These are phyloP conservation scores for Lophura nycthemera DNA, from an alignment of 2,113 vertebrate genomes.

Conservation along the genomic window DNA sequence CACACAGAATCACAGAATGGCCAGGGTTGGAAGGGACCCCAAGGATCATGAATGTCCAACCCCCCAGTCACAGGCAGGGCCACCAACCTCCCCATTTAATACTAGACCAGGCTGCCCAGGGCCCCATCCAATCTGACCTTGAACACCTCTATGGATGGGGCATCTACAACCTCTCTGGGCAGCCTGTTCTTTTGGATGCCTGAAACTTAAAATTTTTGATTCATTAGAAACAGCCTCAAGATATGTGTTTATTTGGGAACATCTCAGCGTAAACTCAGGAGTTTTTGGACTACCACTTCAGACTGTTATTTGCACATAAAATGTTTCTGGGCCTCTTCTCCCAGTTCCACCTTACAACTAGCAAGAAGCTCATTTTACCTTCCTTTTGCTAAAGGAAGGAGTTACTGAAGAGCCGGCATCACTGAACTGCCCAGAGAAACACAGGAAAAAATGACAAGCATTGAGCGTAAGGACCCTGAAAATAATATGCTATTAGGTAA, in stretches of 20 bases:
- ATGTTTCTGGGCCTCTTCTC: conserved; percentile 6
- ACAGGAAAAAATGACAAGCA: neutral
- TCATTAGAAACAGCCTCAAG: neutral
- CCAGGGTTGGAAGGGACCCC: no score
- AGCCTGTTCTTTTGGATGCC: neutral
- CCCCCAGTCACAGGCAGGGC: no score
- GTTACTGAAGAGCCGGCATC: neutral
- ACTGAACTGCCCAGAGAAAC: neutral
- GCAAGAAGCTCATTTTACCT: neutral
- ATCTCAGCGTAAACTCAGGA: neutral
- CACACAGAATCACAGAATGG: no score
- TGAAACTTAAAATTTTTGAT: neutral
- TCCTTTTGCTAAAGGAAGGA: neutral
- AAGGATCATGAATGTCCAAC: no score
- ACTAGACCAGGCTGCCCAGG: no score
- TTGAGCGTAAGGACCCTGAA: neutral
- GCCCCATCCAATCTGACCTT: no score
- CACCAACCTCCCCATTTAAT: no score
- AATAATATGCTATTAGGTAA: neutral
- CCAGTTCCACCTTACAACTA: neutral
- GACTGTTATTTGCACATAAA: conserved; percentile 24
- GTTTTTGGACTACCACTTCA: neutral
- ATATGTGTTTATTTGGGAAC: neutral
- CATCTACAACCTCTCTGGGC: no score
- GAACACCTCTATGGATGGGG: no score